phyloP scores from a whole-genome alignment of 2,888 invertebrate species.

The Orchesella flavescens region DNA sequence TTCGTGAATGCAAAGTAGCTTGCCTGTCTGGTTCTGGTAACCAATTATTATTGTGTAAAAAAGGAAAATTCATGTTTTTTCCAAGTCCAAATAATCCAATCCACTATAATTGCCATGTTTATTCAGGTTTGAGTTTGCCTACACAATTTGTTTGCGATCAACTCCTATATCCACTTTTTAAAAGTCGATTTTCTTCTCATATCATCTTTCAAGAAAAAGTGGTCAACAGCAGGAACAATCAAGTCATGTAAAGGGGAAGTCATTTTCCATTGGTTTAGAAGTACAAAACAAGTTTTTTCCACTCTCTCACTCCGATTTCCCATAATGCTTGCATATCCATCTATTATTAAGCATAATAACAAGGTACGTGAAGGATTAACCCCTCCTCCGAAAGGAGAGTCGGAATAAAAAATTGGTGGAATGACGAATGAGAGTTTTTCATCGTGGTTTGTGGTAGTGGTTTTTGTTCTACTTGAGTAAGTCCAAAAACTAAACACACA shows the following conservation, averaged over 20 bases:
- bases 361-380: conserved; percentile 58
- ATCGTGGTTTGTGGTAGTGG: conserved; percentile 58
- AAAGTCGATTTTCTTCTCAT: conserved; percentile 32
- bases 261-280: conserved; percentile 53
- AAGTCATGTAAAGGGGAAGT: conserved; percentile 42
- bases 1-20: too few relatives aligned
- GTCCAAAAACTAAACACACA: conserved; percentile 21
- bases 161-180: conserved; percentile 20
- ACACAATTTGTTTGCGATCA: not conserved
- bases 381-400: conserved; percentile 56
- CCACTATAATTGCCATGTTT: conserved; percentile 35
- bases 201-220: conserved; percentile 45
- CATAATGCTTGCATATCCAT: conserved; percentile 42
- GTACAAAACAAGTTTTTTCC: conserved; percentile 41
- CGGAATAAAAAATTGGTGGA: conserved; percentile 53
- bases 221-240: conserved; percentile 20
- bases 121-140: conserved; percentile 22
- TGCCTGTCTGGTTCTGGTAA: too few relatives aligned
- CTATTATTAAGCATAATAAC: conserved; percentile 59
- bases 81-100: not conserved
- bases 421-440: conserved; percentile 61
- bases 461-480: conserved; percentile 58
- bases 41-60: too few relatives aligned
- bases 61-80: too few relatives aligned
- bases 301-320: conserved; percentile 49